A percentile compares a stretch with the other conserved stretches of the same genome.
phyloP scores from a whole-genome alignment of 2,113 vertebrate species.

The Phyllostomus discolor region DNA sequence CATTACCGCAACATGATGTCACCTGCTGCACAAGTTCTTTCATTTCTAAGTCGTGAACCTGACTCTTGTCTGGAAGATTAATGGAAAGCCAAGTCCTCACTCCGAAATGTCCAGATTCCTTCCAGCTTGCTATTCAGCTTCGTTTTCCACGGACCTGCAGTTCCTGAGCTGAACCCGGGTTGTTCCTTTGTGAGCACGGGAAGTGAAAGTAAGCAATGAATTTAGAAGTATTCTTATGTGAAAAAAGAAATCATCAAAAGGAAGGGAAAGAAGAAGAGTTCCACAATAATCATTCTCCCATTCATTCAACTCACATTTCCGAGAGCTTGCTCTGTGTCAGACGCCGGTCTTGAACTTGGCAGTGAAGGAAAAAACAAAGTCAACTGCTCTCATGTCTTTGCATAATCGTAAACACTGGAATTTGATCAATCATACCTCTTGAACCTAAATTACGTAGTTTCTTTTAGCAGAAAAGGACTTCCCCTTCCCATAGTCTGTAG shows the following conservation, averaged over 20 bases:
- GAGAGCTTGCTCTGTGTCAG: background rate
- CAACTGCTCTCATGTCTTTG: background rate
- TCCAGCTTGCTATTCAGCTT: background rate
- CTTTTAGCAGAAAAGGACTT: background rate
- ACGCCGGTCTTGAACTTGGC: background rate
- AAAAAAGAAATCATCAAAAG: background rate
- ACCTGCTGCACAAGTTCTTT: background rate
- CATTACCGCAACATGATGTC: background rate
- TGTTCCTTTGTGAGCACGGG: background rate
- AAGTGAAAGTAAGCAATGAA: background rate
- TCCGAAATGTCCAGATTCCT: background rate
- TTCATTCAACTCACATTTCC: background rate
- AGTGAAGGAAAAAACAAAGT: background rate
- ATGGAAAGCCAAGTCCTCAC: background rate
- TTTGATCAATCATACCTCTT: background rate
- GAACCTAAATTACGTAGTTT: background rate
- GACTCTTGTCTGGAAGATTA: background rate
- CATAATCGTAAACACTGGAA: background rate
- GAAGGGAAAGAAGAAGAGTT: background rate
- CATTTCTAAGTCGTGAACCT: background rate
- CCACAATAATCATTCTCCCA: background rate
- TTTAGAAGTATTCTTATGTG: background rate
- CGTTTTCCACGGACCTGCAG: background rate
- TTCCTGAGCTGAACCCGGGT: background rate
- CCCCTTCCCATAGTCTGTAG: background rate